Conservation (phyloP, 2,888 invertebrate species). For the Schrankia costaestrigalis region DNA sequence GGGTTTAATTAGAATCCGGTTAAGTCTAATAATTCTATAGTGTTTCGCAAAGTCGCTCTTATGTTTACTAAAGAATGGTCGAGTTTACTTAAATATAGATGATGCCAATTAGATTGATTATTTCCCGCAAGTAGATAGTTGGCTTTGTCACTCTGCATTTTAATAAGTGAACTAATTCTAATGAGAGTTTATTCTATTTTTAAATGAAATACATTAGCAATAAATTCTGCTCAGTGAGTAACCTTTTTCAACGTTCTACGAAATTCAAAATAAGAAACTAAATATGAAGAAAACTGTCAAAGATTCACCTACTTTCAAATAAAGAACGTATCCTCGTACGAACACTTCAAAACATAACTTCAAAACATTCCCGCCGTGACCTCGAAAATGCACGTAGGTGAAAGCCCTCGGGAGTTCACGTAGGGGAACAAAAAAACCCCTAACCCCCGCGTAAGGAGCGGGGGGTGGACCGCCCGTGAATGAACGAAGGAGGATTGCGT, state of each 20-base stretch:
- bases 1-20: constrained; percentile 79
- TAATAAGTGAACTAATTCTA: too few relatives aligned
- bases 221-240: too few relatives aligned
- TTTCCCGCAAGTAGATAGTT: constrained; percentile 29
- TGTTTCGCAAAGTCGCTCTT: constrained; percentile 53
- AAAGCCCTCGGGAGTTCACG: constrained; percentile 77
- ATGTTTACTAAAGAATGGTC: constrained; percentile 38
- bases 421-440: constrained; percentile 78
- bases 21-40: constrained; percentile 72
- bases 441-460: constrained; percentile 71
- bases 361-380: constrained; percentile 75
- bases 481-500: constrained; percentile 79
- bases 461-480: constrained; percentile 74
- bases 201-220: too few relatives aligned
- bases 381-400: constrained; percentile 80
- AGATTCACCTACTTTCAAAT: constrained; percentile 49
- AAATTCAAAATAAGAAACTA: not conserved
- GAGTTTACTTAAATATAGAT: constrained; percentile 24
- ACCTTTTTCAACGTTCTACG: not conserved
- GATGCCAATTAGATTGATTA: constrained; percentile 31
- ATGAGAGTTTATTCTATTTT: too few relatives aligned
- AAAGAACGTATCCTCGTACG: constrained; percentile 32
- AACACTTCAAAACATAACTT: constrained; percentile 67
- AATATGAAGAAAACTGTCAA: too few relatives aligned
- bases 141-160: constrained; percentile 24